Base-by-base conservation (phyloP, 2,113 vertebrate species). In the Atherinomorus stipes region DNA sequence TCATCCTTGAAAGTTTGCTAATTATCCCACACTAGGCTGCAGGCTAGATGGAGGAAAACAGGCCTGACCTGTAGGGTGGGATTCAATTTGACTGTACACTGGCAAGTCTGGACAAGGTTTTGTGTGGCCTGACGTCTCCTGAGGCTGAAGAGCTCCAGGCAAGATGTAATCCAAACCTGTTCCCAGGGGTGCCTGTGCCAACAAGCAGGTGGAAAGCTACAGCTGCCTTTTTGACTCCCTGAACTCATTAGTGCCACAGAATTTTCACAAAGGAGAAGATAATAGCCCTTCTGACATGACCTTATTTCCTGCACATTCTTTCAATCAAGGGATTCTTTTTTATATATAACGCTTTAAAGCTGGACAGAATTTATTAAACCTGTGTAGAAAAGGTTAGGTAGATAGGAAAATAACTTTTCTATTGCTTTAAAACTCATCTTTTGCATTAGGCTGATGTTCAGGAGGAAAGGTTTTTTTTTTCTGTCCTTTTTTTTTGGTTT, bases 101-200 rank as follows among this genome's bases (percentile, higher is more conserved):
- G 85, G 86, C 91, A 90, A 88, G 91, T 88, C 89, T 54, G 86
- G 76, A 88, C 91, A 92, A 34, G 80, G 83, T 44, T 60, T 42
- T 22, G 61, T n/a, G 72, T 19, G 63, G 59, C 57, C 21, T 25
- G 77, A 64, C 53, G 42, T 85, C 85, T 84, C 89, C 64, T 10
- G 81, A 72, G 89, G 40, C 64, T 12, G 16, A 23, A 53, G 64
- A 28, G 4, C 74, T 62, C 67, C 71, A 45, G 71, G 82, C 72
- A 40, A 73, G 68, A 60, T 52, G 71, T 73, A 74, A 88, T 63
- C 66, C 74, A 47, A 74, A 76, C 75, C 72, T 61, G 80, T 57
- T 89, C 90, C 78, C 83, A 23, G 15, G 59, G 78, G 89, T 7
- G 58, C 51, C 51, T 45, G 56, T 54, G 60, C 76, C 78, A 60